Percentiles rank a stretch among this genome's conserved stretches.
Evolutionary conservation across 2,113 vertebrate genomes (phyloP).

Genomic region (Motacilla alba): DNA sequence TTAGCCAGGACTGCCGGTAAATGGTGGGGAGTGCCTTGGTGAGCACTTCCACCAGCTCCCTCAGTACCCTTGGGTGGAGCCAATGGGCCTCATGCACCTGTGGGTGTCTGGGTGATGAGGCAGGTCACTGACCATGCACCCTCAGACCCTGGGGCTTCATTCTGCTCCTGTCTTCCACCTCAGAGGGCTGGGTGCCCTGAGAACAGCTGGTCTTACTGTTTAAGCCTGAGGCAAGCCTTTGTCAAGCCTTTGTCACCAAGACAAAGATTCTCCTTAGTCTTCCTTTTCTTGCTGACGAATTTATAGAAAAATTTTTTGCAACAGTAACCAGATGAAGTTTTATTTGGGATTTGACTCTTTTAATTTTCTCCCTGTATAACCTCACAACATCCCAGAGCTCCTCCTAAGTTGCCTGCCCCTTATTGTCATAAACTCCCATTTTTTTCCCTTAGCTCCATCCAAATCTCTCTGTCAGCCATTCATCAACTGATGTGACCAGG

Average conservation of each 20-base stretch:
- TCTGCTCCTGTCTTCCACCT: neutral
- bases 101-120: neutral
- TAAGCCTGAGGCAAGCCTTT: neutral
- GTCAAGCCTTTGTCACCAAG: neutral
- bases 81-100: accelerated
- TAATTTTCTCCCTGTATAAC: neutral
- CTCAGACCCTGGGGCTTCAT: neutral
- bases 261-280: neutral
- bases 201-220: neutral
- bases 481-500: neutral
- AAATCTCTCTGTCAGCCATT: neutral
- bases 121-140: neutral
- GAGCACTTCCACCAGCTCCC: neutral
- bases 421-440: neutral
- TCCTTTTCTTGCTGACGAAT: neutral
- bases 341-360: neutral
- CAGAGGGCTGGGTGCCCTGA: neutral
- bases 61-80: neutral
- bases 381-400: neutral
- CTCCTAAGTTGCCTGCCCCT: neutral
- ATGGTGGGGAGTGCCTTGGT: neutral
- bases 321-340: neutral
- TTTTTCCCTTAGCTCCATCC: neutral
- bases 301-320: neutral
- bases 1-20: neutral